Conservation (phyloP, 1,140 invertebrate genomes). For the Calliphora vicina region DNA sequence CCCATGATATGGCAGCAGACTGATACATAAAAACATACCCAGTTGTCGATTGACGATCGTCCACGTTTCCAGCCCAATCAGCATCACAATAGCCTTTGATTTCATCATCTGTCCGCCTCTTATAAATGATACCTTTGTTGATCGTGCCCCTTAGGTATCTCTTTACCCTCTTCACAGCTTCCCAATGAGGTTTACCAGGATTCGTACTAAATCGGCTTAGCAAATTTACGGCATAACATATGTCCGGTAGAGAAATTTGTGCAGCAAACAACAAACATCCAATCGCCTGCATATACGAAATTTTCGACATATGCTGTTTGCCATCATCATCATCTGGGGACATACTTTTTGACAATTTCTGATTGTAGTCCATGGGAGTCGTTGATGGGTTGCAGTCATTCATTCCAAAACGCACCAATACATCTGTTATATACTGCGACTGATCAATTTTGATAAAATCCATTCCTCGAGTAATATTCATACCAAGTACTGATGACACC, state of each 20-base stretch:
- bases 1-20: not conserved
- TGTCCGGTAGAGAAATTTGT: not conserved
- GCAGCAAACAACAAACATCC: conserved; percentile 12
- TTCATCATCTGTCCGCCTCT: not conserved
- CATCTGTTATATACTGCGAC: conserved; percentile 15
- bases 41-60: conserved; percentile 7
- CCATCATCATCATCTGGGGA: not conserved
- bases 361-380: conserved; percentile 34
- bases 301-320: not conserved
- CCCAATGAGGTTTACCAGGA: conserved; percentile 24
- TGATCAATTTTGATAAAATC: conserved; percentile 25
- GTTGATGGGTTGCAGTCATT: conserved; percentile 43
- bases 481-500: conserved; percentile 17
- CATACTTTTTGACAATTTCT: conserved; percentile 21
- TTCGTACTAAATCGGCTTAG: conserved; percentile 21
- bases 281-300: conserved; percentile 23
- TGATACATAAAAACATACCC: conserved; percentile 30
- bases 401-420: conserved; percentile 18
- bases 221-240: conserved; percentile 19
- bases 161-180: conserved; percentile 9
- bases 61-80: conserved; percentile 18
- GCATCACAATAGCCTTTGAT: conserved; percentile 18
- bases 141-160: conserved; percentile 34
- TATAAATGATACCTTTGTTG: conserved; percentile 6
- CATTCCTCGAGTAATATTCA: not conserved